A percentile compares a stretch with the other conserved stretches of the same genome.
phyloP scores from a whole-genome alignment of 2,888 invertebrate genomes.

The Lithophane leautieri region DNA sequence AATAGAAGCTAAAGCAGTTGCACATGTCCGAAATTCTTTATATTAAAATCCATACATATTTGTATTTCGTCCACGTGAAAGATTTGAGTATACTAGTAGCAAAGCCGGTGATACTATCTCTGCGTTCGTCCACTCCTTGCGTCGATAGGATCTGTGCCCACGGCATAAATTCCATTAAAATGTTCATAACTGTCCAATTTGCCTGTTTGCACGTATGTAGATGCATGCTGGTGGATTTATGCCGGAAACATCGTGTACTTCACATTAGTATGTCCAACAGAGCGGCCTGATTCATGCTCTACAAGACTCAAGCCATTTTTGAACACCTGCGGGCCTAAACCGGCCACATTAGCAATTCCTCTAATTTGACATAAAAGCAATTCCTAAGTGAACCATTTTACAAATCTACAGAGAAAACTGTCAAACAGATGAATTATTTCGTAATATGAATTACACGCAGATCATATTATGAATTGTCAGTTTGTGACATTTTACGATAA shows the following conservation, averaged over 20 bases:
- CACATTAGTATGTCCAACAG: constrained; percentile 79
- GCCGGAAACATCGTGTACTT: constrained; percentile 79
- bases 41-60: constrained; percentile 64
- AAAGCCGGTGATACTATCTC: constrained; percentile 73
- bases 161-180: constrained; percentile 73
- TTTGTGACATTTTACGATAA: no score
- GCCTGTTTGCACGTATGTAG: constrained; percentile 71
- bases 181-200: constrained; percentile 81
- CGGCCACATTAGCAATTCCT: no score
- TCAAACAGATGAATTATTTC: no score
- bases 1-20: constrained; percentile 51
- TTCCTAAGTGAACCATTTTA: no score
- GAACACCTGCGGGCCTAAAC: no score
- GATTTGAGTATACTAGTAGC: constrained; percentile 69
- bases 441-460: no score
- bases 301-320: constrained; percentile 67
- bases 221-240: constrained; percentile 70
- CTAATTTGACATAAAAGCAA: no score
- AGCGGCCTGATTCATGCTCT: constrained; percentile 74
- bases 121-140: constrained; percentile 62
- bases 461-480: no score
- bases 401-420: no score
- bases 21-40: constrained; percentile 65
- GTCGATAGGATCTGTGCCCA: constrained; percentile 74
- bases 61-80: constrained; percentile 73